Conservation (phyloP, 53 echinoderm and acorn worm species). For the Hippasteria phrygiana region DNA sequence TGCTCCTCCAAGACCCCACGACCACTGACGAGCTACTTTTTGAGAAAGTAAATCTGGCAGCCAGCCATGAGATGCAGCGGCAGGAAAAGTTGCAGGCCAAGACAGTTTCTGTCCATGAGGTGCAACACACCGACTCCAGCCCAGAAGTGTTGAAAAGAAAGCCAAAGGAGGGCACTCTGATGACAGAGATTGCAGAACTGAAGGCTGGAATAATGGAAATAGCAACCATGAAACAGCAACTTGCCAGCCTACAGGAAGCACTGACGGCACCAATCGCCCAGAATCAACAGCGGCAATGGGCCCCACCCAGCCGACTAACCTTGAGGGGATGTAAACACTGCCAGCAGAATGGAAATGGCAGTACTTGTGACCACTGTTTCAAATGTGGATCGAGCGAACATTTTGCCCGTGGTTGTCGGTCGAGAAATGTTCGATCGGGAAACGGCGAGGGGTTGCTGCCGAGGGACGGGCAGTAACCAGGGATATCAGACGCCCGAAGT, state of each 20-base stretch:
- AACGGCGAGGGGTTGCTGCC: slow-evolving; percentile 44
- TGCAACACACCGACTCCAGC: too few species aligned
- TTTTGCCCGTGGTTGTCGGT: slow-evolving; percentile 36
- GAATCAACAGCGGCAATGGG: background rate
- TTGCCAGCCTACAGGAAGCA: background rate
- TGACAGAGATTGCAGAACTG: background rate
- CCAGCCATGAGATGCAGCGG: slow-evolving; percentile 45
- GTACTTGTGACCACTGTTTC: slow-evolving; percentile 40
- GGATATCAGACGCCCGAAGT: background rate
- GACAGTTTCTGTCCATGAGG: background rate
- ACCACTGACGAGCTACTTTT: slow-evolving; percentile 54
- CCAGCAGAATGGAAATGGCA: background rate
- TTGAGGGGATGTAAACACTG: background rate
- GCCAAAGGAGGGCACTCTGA: background rate
- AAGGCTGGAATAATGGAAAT: slow-evolving; percentile 18
- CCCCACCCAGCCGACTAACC: too few species aligned
- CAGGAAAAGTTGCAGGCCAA: background rate
- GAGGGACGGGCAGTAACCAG: slow-evolving; percentile 56
- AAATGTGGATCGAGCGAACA: slow-evolving; percentile 48
- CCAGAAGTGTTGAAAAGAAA: background rate
- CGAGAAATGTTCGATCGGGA: too few species aligned
- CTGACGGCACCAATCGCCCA: background rate
- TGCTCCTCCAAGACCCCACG: slow-evolving; percentile 12
- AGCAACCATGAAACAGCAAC: background rate
- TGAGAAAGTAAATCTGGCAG: slow-evolving; percentile 13